phyloP scores from a whole-genome alignment of 1,140 invertebrate genomes.

The Pseudomyrmex dendroicus region DNA sequence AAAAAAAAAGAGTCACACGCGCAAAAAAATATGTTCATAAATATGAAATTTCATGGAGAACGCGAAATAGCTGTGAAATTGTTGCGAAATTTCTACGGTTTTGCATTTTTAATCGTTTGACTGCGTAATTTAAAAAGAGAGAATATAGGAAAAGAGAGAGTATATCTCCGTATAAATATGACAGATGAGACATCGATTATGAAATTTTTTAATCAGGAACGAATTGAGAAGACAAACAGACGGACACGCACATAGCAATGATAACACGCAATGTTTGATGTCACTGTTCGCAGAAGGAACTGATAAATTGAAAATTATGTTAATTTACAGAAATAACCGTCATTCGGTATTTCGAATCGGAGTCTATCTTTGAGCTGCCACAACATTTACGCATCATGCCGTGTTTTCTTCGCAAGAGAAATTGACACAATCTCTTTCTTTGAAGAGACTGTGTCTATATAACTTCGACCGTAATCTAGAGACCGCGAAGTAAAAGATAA shows the following conservation, averaged over 20 bases:
- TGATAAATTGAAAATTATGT: conserved; percentile 17
- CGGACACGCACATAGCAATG: background rate
- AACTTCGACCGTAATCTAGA: conserved; percentile 56
- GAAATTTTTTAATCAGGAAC: conserved; percentile 15
- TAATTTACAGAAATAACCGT: conserved; percentile 5
- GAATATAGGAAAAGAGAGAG: background rate
- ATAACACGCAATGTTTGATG: background rate
- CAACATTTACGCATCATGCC: conserved; percentile 37
- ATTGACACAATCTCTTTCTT: conserved; percentile 61
- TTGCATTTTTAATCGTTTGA: conserved; percentile 29
- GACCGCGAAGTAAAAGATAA: conserved; percentile 49
- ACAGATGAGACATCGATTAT: conserved; percentile 2
- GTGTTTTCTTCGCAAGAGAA: conserved; percentile 40
- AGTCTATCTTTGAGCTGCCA: background rate
- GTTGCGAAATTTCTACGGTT: background rate
- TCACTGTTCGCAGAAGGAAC: background rate
- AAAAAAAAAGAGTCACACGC: background rate
- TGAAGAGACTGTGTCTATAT: conserved; percentile 57
- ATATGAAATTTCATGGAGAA: conserved; percentile 6
- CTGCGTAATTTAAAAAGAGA: too few relatives aligned
- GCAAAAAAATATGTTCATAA: background rate
- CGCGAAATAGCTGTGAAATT: background rate
- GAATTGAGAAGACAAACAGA: background rate
- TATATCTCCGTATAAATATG: background rate
- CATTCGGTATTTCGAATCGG: background rate